These are phyloP conservation scores for Drosophila sproati DNA, from an alignment of 1,140 invertebrate genomes.

Conservation along the genomic window DNA sequence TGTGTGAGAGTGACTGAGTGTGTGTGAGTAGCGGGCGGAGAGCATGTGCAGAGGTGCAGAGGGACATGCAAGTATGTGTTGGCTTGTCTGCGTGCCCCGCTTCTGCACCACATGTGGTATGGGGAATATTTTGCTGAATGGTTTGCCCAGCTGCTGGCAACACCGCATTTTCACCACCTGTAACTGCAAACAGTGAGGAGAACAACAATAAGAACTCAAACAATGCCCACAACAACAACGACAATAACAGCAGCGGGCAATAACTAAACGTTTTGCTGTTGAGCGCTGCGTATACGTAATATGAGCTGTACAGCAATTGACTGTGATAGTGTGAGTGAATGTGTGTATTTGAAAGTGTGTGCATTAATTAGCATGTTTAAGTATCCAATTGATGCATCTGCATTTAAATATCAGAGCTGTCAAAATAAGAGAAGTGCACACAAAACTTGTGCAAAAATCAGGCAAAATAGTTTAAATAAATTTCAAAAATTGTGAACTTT, in stretches of 20 bases:
- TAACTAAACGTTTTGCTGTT: conserved; percentile 27
- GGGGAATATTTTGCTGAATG: conserved; percentile 59
- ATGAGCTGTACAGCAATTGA: conserved; percentile 33
- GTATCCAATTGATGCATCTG: neutral
- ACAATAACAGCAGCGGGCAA: neutral
- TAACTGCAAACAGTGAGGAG: conserved; percentile 35
- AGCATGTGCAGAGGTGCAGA: no score
- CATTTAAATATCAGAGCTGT: neutral
- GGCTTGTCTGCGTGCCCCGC: neutral
- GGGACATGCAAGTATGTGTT: neutral
- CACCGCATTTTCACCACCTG: conserved; percentile 61
- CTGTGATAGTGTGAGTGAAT: neutral
- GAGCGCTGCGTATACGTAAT: conserved; percentile 69
- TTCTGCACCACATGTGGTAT: conserved; percentile 60
- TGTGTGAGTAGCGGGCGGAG: neutral
- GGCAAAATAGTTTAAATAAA: neutral
- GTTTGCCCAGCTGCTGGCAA: conserved; percentile 8
- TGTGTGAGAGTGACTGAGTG: neutral
- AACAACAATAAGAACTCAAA: neutral
- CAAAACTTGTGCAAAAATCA: neutral
- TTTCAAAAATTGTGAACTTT: neutral
- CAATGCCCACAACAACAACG: neutral
- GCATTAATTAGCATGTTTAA: conserved; percentile 45
- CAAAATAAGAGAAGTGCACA: conserved; percentile 14
- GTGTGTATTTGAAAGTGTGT: conserved; percentile 7